Percentiles rank a stretch among this genome's conserved stretches.
Conservation (phyloP, 2,888 invertebrate species). For the Nemotelus nigrinus region DNA sequence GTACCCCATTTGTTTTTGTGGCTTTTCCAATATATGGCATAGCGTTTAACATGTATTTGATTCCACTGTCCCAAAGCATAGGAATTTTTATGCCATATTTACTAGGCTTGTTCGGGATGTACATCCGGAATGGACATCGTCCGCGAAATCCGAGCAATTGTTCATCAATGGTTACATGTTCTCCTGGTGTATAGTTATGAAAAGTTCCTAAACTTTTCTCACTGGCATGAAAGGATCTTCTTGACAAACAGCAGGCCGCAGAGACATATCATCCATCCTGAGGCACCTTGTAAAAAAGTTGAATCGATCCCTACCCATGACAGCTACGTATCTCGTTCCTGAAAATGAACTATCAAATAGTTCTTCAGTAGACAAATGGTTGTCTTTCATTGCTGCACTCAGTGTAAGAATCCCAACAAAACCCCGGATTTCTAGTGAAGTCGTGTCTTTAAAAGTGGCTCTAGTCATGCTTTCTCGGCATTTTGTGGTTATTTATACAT, state of each 20-base stretch:
- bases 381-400: slow-evolving; percentile 53
- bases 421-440: slow-evolving; percentile 52
- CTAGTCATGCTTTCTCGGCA: not conserved
- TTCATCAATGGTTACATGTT: slow-evolving; percentile 49
- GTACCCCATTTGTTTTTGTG: slow-evolving; percentile 29
- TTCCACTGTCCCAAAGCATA: slow-evolving; percentile 49
- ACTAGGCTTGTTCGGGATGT: slow-evolving; percentile 21
- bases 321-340: slow-evolving; percentile 51
- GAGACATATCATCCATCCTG: slow-evolving; percentile 51
- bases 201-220: slow-evolving; percentile 28
- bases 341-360: slow-evolving; percentile 50
- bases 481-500: not conserved
- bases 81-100: slow-evolving; percentile 49
- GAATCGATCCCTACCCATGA: slow-evolving; percentile 49
- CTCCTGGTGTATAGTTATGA: slow-evolving; percentile 47
- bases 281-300: slow-evolving; percentile 51
- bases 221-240: slow-evolving; percentile 42
- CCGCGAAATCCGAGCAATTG: slow-evolving; percentile 48
- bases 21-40: slow-evolving; percentile 47
- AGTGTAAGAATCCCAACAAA: slow-evolving; percentile 53
- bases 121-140: slow-evolving; percentile 46
- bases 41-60: slow-evolving; percentile 45
- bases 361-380: slow-evolving; percentile 53
- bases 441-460: slow-evolving; percentile 43
- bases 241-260: slow-evolving; percentile 7